Conservation (phyloP, 2,797 vertebrate genomes). For the Enteromius afrohamiltoni region DNA sequence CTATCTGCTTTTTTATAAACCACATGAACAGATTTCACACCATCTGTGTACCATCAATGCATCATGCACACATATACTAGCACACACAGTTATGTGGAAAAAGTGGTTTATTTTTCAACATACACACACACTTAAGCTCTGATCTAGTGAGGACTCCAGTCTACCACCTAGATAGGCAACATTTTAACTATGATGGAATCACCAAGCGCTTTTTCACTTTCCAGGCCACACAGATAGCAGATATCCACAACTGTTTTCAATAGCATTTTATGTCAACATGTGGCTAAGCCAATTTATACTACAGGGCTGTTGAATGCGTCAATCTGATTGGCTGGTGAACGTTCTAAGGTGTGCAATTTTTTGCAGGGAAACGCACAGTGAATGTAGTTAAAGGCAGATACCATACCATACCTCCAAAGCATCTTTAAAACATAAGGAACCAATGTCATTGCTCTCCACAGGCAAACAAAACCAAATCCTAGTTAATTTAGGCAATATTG, state of each 20-base stretch:
- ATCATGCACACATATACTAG: slow-evolving; percentile 1
- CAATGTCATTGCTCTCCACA: too few relatives aligned
- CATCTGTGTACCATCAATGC: slow-evolving; percentile 22
- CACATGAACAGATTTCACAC: slow-evolving; percentile 25
- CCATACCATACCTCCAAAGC: too few relatives aligned
- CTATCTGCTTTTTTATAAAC: background rate
- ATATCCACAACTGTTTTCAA: background rate
- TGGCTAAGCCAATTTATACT: background rate
- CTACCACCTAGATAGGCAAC: background rate
- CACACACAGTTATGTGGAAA: background rate
- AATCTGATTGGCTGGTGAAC: too few relatives aligned
- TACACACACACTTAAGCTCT: background rate
- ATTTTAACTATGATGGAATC: background rate
- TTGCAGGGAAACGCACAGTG: too few relatives aligned
- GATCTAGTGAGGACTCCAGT: background rate
- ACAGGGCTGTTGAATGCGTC: too few relatives aligned
- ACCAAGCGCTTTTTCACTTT: background rate
- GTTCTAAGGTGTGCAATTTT: too few relatives aligned
- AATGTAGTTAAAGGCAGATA: too few relatives aligned
- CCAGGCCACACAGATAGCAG: background rate
- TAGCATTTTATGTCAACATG: background rate
- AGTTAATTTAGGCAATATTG: too few relatives aligned
- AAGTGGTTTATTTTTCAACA: background rate
- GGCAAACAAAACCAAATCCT: too few relatives aligned
- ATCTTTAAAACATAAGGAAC: too few relatives aligned